Evolutionary conservation across 2,797 vertebrate species (phyloP), one percentile per base, ranked within the genome.

Genomic region (Carapus acus): DNA sequence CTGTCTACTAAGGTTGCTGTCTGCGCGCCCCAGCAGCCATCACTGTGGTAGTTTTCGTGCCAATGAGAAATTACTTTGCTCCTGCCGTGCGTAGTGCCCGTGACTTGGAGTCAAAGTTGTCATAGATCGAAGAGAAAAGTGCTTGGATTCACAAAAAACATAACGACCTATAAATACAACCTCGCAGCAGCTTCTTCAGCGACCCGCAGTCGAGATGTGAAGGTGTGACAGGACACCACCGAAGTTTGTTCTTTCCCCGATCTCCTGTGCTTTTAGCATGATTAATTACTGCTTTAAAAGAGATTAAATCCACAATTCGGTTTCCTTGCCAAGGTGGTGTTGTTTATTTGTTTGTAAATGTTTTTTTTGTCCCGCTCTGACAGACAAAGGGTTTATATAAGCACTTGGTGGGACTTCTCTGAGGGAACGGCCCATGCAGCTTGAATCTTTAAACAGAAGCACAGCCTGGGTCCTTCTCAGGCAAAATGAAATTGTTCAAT

Each of bases 1-100:
- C 58, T 77, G 69, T 69, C 58, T 59, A 18, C 62, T 55, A 54
- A 69, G 59, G 66, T 67, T 66, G 63, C 59, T 62, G 65, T 64
- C 50, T 19, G 9, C 38, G 31, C 46, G n/a, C n/a, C 39, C 33
- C 15, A 36, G 46, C 46, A 64, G 49, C 61, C 56, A 31, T 62
- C 58, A 33, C 29, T 57, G 68, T 49, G 67, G 46, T 65, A 41
- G 62, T 69, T 51, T 52, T 73, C 69, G 59, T 72, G 54, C 45
- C 60, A 69, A 65, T 75, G 76, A 83, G 51, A 76, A 67, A 68
- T 43, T 3, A 54, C 61, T 72, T 74, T 65, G 52, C 53, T 64
- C 54, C 61, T 40, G 22, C 17, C 41, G 31, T 22, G 50, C 36
- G 47, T 65, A 72, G 65, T 37, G 31, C 57, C 31, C 48, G 33